Conservation (phyloP, 2,888 invertebrate genomes). For the Zygothrica quintamaculata region DNA sequence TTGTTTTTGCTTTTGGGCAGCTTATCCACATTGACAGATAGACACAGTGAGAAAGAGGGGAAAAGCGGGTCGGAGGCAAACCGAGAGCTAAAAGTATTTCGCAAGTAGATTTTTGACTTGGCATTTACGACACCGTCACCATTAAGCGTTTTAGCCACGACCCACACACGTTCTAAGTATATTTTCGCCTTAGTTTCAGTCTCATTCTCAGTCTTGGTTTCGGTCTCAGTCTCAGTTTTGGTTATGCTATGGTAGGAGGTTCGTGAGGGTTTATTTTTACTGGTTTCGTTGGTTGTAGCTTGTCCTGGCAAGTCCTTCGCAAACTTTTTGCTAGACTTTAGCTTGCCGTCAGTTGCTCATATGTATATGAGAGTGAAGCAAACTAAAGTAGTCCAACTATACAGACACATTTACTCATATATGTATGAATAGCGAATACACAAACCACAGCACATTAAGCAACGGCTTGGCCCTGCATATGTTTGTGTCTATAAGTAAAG, state of each 20-base stretch:
- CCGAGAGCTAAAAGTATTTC: conserved; percentile 66
- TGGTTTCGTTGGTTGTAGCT: no score
- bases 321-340: conserved; percentile 43
- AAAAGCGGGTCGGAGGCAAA: conserved; percentile 15
- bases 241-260: conserved; percentile 16
- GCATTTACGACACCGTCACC: conserved; percentile 55
- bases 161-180: conserved; percentile 34
- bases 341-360: conserved; percentile 28
- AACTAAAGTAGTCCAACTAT: not conserved
- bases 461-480: no score
- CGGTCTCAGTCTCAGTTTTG: conserved; percentile 3
- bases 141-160: conserved; percentile 54
- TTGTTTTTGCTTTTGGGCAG: conserved; percentile 13
- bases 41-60: conserved; percentile 9
- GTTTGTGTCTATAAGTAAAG: not conserved
- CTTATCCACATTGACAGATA: conserved; percentile 47
- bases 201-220: not conserved
- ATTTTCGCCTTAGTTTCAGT: not conserved
- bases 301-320: conserved; percentile 21
- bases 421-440: conserved; percentile 41
- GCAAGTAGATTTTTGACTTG: conserved; percentile 78
- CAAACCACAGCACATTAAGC: conserved; percentile 44
- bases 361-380: conserved; percentile 11
- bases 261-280: conserved; percentile 48
- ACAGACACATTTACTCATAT: conserved; percentile 1